A percentile compares a stretch with the other conserved stretches of the same genome.
Conservation (phyloP, 2,888 invertebrate species). For the Limenitis camilla region DNA sequence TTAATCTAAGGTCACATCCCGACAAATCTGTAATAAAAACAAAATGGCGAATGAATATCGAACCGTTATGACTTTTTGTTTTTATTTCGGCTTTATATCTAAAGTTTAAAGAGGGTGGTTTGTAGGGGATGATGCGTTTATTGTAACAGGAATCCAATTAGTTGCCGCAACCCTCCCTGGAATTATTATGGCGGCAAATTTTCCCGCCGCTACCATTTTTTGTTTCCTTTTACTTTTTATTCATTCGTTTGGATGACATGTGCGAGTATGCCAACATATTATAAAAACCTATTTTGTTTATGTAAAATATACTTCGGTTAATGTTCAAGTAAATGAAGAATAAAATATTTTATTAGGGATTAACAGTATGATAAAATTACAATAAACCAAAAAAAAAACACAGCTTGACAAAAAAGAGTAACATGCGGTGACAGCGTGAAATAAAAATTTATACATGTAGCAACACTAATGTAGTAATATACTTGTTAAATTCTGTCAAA, state of each 20-base stretch:
- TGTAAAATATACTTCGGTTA: too few relatives aligned
- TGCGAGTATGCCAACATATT: too few relatives aligned
- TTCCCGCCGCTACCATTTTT: slow-evolving; percentile 30
- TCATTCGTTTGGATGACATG: slow-evolving; percentile 5
- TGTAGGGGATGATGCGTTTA: slow-evolving; percentile 39
- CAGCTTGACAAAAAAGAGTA: too few relatives aligned
- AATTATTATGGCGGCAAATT: slow-evolving; percentile 38
- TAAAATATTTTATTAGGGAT: too few relatives aligned
- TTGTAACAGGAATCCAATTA: slow-evolving; percentile 60
- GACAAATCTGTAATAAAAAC: slow-evolving; percentile 4
- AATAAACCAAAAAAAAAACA: too few relatives aligned
- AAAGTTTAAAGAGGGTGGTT: slow-evolving; percentile 35
- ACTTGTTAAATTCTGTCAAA: too few relatives aligned
- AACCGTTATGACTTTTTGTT: slow-evolving; percentile 22
- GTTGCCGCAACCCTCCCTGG: slow-evolving; percentile 31
- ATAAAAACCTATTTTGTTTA: too few relatives aligned
- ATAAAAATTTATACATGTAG: too few relatives aligned
- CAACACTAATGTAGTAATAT: too few relatives aligned
- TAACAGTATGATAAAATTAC: too few relatives aligned
- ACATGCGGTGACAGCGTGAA: too few relatives aligned
- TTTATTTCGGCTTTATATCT: slow-evolving; percentile 33
- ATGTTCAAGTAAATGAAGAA: too few relatives aligned
- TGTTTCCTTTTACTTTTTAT: slow-evolving; percentile 2
- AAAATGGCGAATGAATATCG: slow-evolving; percentile 26
- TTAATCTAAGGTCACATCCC: background rate